Evolutionary conservation across 2,113 vertebrate species (phyloP).

Genomic region (Datnioides undecimradiatus): DNA sequence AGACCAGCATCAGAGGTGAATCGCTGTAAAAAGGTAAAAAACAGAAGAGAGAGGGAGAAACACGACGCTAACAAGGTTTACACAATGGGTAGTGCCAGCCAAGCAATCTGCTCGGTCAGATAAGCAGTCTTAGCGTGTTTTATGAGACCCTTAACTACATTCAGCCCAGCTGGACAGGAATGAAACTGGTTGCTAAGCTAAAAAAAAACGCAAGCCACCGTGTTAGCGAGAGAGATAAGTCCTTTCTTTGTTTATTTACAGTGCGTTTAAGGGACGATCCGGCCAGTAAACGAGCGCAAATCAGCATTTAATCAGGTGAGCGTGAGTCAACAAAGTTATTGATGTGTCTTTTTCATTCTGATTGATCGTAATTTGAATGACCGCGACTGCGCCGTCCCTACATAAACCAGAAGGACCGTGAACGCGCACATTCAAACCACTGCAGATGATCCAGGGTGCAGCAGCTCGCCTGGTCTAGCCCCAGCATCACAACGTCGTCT

Average conservation of each 20-base stretch:
- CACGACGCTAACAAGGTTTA: slow-evolving; percentile 55
- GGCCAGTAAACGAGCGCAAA: background rate
- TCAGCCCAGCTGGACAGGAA: slow-evolving; percentile 28
- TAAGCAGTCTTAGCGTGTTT: slow-evolving; percentile 45
- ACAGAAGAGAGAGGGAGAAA: slow-evolving; percentile 25
- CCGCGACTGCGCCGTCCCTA: too few species aligned
- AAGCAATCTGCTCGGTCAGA: slow-evolving; percentile 62
- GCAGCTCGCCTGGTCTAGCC: too few species aligned
- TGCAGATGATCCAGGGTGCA: too few species aligned
- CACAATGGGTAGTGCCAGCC: slow-evolving; percentile 45
- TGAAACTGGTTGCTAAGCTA: slow-evolving; percentile 28
- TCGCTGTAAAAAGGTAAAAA: slow-evolving; percentile 53
- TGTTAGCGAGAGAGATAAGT: slow-evolving; percentile 15
- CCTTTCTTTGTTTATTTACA: background rate
- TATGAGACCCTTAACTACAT: slow-evolving; percentile 43
- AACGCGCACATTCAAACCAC: too few species aligned
- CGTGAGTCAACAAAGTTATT: too few species aligned
- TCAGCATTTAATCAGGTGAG: background rate
- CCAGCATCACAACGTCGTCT: too few species aligned
- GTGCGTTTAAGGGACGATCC: background rate
- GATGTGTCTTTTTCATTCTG: background rate
- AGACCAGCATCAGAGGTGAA: slow-evolving; percentile 42
- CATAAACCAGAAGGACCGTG: too few species aligned
- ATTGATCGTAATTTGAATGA: background rate
- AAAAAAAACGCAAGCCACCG: slow-evolving; percentile 21